These are phyloP conservation scores for Epinephelus malabaricus DNA, from an alignment of 2,797 vertebrate species.

Conservation along the genomic window DNA sequence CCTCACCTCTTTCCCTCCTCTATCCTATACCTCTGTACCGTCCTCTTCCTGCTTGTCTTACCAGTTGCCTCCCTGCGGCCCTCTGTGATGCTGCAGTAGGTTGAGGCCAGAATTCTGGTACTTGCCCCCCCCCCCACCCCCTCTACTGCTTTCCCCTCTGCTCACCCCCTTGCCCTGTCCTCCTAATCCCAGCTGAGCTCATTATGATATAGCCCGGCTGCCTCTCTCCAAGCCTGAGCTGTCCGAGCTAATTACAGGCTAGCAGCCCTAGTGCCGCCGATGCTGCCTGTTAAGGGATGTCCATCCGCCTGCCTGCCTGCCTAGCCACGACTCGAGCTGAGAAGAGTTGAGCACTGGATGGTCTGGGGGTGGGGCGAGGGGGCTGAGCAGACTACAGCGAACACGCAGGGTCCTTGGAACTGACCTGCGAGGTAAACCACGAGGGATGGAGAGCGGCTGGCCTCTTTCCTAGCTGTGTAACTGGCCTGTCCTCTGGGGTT, in stretches of 20 bases:
- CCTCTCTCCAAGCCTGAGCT: conserved; percentile 98
- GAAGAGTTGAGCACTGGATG: conserved; percentile 57
- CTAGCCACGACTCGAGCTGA: conserved; percentile 73
- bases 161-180: conserved; percentile 98
- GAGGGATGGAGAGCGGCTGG: conserved; percentile 85
- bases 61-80: conserved; percentile 78
- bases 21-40: conserved; percentile 55
- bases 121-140: conserved; percentile 74
- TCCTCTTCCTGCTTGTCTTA: conserved; percentile 74
- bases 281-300: conserved; percentile 97
- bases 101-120: conserved; percentile 85
- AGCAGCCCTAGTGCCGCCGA: conserved; percentile 88
- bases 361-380: conserved; percentile 64
- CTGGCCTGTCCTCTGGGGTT: conserved; percentile 92
- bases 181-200: conserved; percentile 99
- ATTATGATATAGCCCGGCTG: conserved; percentile 99
- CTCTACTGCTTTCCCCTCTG: conserved; percentile 83
- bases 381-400: conserved; percentile 42
- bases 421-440: conserved; percentile 92
- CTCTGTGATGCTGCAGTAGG: conserved; percentile 76
- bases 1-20: conserved; percentile 71
- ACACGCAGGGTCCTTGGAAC: conserved; percentile 91
- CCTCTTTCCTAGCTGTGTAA: conserved; percentile 90
- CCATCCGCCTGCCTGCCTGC: conserved; percentile 78
- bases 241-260: conserved; percentile 99